phyloP scores from a whole-genome alignment of 2,888 invertebrate genomes.

The Drosophila austrosaltans region DNA sequence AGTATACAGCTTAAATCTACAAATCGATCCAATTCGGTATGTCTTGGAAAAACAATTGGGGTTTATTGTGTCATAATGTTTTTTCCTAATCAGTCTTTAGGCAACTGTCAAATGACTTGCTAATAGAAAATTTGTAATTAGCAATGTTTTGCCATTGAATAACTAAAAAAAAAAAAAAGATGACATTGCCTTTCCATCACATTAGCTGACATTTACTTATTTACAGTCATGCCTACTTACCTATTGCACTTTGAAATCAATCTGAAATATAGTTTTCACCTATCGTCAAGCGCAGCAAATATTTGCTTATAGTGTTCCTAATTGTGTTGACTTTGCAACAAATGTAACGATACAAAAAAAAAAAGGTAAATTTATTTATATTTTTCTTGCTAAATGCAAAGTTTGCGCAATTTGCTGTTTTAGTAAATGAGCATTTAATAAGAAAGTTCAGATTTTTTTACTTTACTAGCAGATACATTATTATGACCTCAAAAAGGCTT shows the following conservation, averaged over 20 bases:
- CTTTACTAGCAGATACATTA: not conserved
- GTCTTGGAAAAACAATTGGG: not conserved
- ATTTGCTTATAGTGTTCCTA: slow-evolving; percentile 32
- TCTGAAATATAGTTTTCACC: slow-evolving; percentile 16
- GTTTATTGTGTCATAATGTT: not conserved
- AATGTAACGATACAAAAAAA: slow-evolving; percentile 22
- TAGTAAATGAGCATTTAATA: not conserved
- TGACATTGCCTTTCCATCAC: slow-evolving; percentile 59
- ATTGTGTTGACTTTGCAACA: slow-evolving; percentile 42
- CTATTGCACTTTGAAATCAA: slow-evolving; percentile 50
- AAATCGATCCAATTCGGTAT: not conserved
- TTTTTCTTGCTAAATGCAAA: not conserved
- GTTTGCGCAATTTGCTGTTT: not conserved
- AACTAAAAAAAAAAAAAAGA: slow-evolving; percentile 11
- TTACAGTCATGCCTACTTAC: slow-evolving; percentile 21
- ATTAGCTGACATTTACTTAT: slow-evolving; percentile 26
- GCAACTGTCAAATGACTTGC: slow-evolving; percentile 33
- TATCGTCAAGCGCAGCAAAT: slow-evolving; percentile 20
- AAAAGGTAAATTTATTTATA: not conserved
- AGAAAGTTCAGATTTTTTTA: not conserved
- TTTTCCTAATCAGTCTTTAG: slow-evolving; percentile 24
- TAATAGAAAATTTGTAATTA: slow-evolving; percentile 42
- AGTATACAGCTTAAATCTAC: too few species aligned
- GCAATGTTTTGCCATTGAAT: slow-evolving; percentile 34
- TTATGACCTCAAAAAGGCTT: not conserved